Evolutionary conservation across 1,140 invertebrate species (phyloP), one percentile per base, ranked within the genome.

Genomic region (Sitophilus oryzae): DNA sequence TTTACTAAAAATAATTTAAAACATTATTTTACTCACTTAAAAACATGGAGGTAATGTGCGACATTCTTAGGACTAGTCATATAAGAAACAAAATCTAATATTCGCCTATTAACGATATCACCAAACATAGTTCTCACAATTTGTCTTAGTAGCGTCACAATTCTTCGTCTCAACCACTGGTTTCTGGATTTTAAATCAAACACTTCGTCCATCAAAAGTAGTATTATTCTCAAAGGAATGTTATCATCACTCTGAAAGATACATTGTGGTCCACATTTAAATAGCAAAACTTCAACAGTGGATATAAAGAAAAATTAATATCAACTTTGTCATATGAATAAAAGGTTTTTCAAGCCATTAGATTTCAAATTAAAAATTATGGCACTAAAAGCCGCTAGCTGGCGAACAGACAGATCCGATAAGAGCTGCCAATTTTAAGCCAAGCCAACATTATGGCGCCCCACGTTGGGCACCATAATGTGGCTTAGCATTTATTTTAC

Each of bases 1-100:
- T 4, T 38, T 9, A 40, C 5, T 14, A 19, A 18, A 4, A 36
- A 36, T 22, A 38, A 48, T 9, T 9, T 46, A 46, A 25, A 14
- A 25, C 3, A 30, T 30, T 10, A 46, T 9, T 9, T 19, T 56
- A 77, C 79, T 79, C 73, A 90, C 90, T 90, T 91, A 66, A 96
- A 87, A 46, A 84, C 76, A 69, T 84, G 83, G 51, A 97, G 78
- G 74, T 93, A 94, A 61, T 90, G 87, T 2, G 91, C 88, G 51
- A 96, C 85, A 71, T 92, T 91, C 52, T 89, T 84, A 18, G 92
- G 89, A 63, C 89, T 91, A 0, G 92, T 95, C 59, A 93, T 75
- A 56, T 82, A 82, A n/a, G 90, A 86, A 4, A 96, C 92, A 66
- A 90, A 87, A 64, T 96, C 92, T 14, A 95, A 77, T 59, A 98